Conservation (phyloP, 2,797 vertebrate species). For the Poeciliopsis gracilis region DNA sequence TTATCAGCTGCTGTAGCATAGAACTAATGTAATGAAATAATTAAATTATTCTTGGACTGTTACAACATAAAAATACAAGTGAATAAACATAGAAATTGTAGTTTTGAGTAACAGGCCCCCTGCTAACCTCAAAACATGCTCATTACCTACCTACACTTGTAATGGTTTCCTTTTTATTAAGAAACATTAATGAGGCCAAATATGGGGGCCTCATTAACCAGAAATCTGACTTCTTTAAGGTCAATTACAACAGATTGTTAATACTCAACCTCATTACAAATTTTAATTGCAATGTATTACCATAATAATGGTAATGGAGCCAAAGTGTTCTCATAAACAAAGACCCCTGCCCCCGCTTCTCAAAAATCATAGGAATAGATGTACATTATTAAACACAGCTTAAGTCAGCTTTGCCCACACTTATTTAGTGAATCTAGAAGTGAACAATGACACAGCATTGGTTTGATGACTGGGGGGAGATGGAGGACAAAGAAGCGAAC, state of each 20-base stretch:
- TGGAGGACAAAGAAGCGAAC: conserved; percentile 9
- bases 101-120: conserved; percentile 20
- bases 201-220: conserved; percentile 64
- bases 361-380: conserved; percentile 27
- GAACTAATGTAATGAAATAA: conserved; percentile 23
- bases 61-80: conserved; percentile 8
- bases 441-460: conserved; percentile 9
- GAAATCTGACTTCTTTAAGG: conserved; percentile 68
- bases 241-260: conserved; percentile 67
- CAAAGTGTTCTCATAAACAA: conserved; percentile 62
- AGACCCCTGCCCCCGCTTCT: conserved; percentile 18
- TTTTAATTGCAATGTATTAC: conserved; percentile 67
- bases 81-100: conserved; percentile 13
- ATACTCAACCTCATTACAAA: conserved; percentile 65
- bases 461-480: background rate
- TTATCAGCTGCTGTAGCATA: conserved; percentile 2
- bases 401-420: conserved; percentile 18
- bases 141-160: conserved; percentile 55
- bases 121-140: conserved; percentile 27
- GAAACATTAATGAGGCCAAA: conserved; percentile 71
- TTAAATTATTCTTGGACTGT: conserved; percentile 12
- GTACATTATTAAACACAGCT: conserved; percentile 21
- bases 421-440: conserved; percentile 12
- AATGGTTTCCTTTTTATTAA: conserved; percentile 62
- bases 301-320: conserved; percentile 66